phyloP scores from a whole-genome alignment of 2,888 invertebrate genomes.

The Seira ritae region DNA sequence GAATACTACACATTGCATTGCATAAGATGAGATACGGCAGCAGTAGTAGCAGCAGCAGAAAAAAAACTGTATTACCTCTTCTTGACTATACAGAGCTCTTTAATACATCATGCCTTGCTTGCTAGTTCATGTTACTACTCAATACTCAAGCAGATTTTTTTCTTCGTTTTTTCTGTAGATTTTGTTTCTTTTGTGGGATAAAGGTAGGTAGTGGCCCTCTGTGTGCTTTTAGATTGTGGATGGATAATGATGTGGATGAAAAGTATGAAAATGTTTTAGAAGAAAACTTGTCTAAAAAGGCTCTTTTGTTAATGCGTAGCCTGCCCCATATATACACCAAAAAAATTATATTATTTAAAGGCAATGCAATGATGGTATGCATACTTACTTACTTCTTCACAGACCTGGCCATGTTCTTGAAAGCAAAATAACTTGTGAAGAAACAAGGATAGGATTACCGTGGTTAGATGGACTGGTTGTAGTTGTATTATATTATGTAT shows the following conservation, averaged over 20 bases:
- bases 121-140: neutral
- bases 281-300: neutral
- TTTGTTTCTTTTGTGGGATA: slow-evolving; percentile 1
- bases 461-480: neutral
- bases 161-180: neutral
- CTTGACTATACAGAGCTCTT: neutral
- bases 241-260: neutral
- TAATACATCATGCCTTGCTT: neutral
- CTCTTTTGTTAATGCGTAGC: neutral
- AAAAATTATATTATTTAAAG: neutral
- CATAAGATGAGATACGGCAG: slow-evolving; percentile 7
- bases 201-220: neutral
- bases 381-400: no score
- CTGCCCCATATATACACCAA: neutral
- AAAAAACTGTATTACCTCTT: slow-evolving; percentile 10
- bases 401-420: neutral
- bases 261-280: neutral
- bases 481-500: no score
- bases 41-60: no score
- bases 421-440: neutral
- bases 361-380: no score
- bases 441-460: neutral
- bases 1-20: neutral
- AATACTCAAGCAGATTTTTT: slow-evolving; percentile 5
- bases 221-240: neutral